Evolutionary conservation across 2,113 vertebrate genomes (phyloP).

Genomic region (Alethe diademata): DNA sequence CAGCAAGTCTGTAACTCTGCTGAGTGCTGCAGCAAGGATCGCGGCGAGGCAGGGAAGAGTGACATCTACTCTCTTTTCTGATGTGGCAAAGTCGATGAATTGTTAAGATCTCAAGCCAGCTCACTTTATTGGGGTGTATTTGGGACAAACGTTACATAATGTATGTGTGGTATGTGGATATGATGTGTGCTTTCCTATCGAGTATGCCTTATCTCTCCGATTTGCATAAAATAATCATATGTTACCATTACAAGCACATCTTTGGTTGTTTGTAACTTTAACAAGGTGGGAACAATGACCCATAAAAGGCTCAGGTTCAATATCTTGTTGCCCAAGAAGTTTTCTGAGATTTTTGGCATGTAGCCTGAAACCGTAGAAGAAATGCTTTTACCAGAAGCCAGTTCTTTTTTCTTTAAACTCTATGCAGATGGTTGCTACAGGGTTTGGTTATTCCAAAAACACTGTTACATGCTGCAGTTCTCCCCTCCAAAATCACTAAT

Average conservation of each 20-base stretch:
- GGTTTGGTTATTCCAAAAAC: neutral
- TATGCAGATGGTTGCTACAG: neutral
- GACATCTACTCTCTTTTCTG: neutral
- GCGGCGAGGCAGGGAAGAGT: neutral
- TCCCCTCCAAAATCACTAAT: neutral
- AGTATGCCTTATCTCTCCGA: neutral
- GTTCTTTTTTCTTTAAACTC: neutral
- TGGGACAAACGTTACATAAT: slow-evolving; percentile 7
- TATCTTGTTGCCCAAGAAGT: neutral
- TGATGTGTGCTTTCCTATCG: neutral
- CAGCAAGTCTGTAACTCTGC: neutral
- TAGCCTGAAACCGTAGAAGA: neutral
- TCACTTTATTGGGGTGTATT: neutral
- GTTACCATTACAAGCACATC: neutral
- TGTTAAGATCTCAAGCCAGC: neutral
- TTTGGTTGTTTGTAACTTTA: neutral
- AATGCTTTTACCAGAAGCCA: neutral
- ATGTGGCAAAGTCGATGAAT: neutral
- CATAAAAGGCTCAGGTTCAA: neutral
- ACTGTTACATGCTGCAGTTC: neutral
- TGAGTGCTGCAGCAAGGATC: neutral
- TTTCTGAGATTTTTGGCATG: neutral
- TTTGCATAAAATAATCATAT: neutral
- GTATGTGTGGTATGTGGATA: neutral
- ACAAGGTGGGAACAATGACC: neutral